Evolutionary conservation across 1,140 invertebrate genomes (phyloP), one percentile per base, ranked within the genome.

Genomic region (Drosophila kohkoa): DNA sequence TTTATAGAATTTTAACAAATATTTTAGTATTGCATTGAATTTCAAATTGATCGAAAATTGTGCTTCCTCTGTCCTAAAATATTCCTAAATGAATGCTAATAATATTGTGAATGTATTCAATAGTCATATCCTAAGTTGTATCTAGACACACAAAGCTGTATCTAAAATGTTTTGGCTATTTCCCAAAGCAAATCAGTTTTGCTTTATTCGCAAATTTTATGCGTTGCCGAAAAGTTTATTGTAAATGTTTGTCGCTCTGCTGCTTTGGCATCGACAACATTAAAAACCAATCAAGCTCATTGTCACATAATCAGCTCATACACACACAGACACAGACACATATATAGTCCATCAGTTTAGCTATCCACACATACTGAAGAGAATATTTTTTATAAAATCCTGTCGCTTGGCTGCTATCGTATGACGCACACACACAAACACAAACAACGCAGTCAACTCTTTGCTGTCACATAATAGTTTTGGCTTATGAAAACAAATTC

Each of bases 401-500:
- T 25, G 43, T 13, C 41, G 41, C 41, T 4, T 43, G 11, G n/a
- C 13, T 38, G 25, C 55, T 75, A 57, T 58, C 72, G 35, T 25
- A 13, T 13, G 8, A 30, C 63, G 45, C 62, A 15, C 75, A 71
- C 76, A 57, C 55, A 49, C 62, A 15, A 68, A 60, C 68, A 63
- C 67, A 45, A 68, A 71, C 69, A 63, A 55, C 7, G 15, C 16
- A 54, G 49, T 41, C 46, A 82, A 88, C 77, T 83, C 81, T 85
- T 85, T 85, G 63, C 57, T 71, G 46, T 52, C 82, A 70, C 74
- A 88, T 89, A 88, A 89, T 88, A 88, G 83, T 88, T 88, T 89
- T 89, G 71, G 85, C 83, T 89, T 88, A 89, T 89, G 83, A 88
- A 89, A 88, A 88, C 83, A 89, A 88, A 88, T 88, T 88, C 85